Evolutionary conservation across 2,888 invertebrate species (phyloP).

Genomic region (Papilio gigon): DNA sequence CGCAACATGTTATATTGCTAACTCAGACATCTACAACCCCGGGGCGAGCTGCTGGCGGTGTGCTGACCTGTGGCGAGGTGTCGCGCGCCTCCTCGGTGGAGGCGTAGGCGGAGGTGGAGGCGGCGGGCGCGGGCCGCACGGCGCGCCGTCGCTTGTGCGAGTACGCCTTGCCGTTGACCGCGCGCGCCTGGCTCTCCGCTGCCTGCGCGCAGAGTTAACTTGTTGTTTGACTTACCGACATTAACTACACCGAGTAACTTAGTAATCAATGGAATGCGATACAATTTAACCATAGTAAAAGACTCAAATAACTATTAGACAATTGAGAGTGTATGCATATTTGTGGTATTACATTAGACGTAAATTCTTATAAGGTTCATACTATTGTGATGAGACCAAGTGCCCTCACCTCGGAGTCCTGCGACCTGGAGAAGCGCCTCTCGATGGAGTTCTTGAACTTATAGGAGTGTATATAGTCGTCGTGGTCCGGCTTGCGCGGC

Average conservation of each 20-base stretch:
- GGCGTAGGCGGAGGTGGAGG: slow-evolving; percentile 46
- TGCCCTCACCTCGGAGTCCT: slow-evolving; percentile 70
- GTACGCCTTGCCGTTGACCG: slow-evolving; percentile 56
- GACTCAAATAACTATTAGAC: too few relatives aligned
- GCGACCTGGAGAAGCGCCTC: slow-evolving; percentile 88
- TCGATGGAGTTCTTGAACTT: slow-evolving; percentile 98
- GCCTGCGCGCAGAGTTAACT: slow-evolving; percentile 49
- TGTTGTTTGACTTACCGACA: slow-evolving; percentile 1
- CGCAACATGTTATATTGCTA: too few relatives aligned
- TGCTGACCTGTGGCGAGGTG: slow-evolving; percentile 69
- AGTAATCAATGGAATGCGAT: too few relatives aligned
- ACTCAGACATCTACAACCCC: too few relatives aligned
- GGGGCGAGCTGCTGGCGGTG: not conserved
- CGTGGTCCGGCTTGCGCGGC: slow-evolving; percentile 74
- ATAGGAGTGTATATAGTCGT: slow-evolving; percentile 85
- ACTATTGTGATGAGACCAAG: too few relatives aligned
- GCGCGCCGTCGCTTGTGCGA: slow-evolving; percentile 68
- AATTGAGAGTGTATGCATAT: too few relatives aligned
- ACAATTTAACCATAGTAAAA: too few relatives aligned
- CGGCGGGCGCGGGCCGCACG: slow-evolving; percentile 52
- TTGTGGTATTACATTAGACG: too few relatives aligned
- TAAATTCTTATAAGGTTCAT: too few relatives aligned
- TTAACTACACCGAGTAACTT: too few relatives aligned
- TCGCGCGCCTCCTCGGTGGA: slow-evolving; percentile 66
- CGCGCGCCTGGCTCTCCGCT: slow-evolving; percentile 51